Percentiles rank a stretch among this genome's conserved stretches.
Evolutionary conservation across 2,797 vertebrate species (phyloP).

Genomic region (Orientallactaga sibirica): DNA sequence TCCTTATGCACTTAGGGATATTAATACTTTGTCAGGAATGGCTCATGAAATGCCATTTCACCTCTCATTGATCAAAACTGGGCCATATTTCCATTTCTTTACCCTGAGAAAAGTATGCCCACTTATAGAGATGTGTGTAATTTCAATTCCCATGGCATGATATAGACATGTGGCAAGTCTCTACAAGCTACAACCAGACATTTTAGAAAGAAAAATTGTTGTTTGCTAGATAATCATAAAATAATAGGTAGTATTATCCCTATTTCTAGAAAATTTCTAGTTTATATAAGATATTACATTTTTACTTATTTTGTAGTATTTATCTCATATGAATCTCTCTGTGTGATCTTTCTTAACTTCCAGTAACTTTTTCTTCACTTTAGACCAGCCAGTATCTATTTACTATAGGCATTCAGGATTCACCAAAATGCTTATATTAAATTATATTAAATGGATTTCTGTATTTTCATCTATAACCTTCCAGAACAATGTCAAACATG

Average conservation of each 20-base stretch:
- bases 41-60: conserved; percentile 38
- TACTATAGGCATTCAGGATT: background rate
- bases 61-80: background rate
- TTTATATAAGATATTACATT: background rate
- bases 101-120: background rate
- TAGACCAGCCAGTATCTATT: background rate
- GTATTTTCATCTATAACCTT: background rate
- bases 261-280: background rate
- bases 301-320: conserved; percentile 41
- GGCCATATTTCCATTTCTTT: conserved; percentile 34
- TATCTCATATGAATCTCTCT: background rate
- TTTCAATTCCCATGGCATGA: background rate
- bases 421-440: conserved; percentile 13
- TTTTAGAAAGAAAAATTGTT: no score
- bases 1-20: background rate
- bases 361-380: background rate
- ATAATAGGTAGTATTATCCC: accelerated
- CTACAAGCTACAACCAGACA: background rate
- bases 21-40: background rate
- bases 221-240: no score
- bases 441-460: background rate
- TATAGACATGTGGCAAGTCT: background rate
- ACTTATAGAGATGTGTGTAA: background rate
- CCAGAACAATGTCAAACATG: background rate
- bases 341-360: background rate